phyloP scores from a whole-genome alignment of 2,888 invertebrate species.

The Furcula furcula region DNA sequence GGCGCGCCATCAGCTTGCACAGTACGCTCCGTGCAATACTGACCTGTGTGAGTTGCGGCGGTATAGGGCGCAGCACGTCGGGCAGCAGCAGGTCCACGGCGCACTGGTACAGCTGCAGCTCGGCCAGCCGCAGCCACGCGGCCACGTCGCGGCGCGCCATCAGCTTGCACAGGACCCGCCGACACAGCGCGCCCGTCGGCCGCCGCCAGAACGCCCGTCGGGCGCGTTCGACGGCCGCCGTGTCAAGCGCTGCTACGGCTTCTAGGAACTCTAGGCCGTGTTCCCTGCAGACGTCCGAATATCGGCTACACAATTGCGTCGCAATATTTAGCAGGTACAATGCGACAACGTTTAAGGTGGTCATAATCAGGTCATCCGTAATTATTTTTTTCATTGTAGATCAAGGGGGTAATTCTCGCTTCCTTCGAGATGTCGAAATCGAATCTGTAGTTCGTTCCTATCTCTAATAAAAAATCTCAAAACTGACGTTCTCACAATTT shows the following conservation, averaged over 20 bases:
- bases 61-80: conserved; percentile 96
- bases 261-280: conserved; percentile 97
- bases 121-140: conserved; percentile 90
- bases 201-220: conserved; percentile 96
- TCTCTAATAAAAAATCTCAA: too few species aligned
- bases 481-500: too few species aligned
- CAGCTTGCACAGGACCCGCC: conserved; percentile 92
- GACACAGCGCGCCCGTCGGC: conserved; percentile 91
- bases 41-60: conserved; percentile 96
- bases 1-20: conserved; percentile 84
- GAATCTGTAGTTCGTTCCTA: too few species aligned
- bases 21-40: too few species aligned
- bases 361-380: too few species aligned
- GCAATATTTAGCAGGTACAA: too few species aligned
- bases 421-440: too few species aligned
- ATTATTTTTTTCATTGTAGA: too few species aligned
- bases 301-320: too few species aligned
- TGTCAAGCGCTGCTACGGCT: conserved; percentile 94
- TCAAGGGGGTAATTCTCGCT: too few species aligned
- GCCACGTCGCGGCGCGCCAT: conserved; percentile 84
- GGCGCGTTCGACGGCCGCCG: conserved; percentile 93
- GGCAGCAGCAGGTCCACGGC: conserved; percentile 98
- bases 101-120: conserved; percentile 97
- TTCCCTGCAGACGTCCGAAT: too few species aligned
- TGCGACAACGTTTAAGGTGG: too few species aligned